Evolutionary conservation across 1,140 invertebrate genomes (phyloP).

Genomic region (Lepidurus apus): DNA sequence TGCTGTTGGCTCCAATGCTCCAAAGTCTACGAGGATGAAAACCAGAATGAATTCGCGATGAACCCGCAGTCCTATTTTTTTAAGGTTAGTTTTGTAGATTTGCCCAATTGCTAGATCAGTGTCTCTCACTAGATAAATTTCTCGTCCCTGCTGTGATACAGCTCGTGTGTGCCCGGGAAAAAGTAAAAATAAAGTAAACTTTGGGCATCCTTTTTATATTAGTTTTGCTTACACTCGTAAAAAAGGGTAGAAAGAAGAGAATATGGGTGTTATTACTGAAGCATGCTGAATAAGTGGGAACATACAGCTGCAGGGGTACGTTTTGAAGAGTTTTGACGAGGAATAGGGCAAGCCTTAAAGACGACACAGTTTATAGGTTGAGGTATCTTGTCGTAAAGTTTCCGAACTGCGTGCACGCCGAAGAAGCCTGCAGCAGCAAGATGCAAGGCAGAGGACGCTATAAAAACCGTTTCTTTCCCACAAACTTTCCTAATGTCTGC

Average conservation of each 20-base stretch:
- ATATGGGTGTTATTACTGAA: not conserved
- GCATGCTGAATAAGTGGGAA: not conserved
- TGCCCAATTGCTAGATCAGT: not conserved
- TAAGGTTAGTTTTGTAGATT: not conserved
- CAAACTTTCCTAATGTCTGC: slow-evolving; percentile 9
- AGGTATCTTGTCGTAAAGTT: slow-evolving; percentile 7
- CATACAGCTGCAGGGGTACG: not conserved
- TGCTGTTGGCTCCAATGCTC: not conserved
- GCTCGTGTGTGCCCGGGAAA: not conserved
- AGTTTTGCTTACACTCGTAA: not conserved
- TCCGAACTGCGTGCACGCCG: not conserved
- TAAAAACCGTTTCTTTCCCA: not conserved
- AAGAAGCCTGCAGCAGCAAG: not conserved
- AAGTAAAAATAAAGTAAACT: not conserved
- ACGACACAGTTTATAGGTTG: slow-evolving; percentile 5
- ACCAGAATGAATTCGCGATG: not conserved
- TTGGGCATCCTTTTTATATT: too few species aligned
- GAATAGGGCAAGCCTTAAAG: not conserved
- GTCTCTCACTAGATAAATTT: slow-evolving; percentile 10
- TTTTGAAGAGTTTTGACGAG: not conserved
- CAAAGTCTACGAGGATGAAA: not conserved
- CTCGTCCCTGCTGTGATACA: not conserved
- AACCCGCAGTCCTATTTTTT: not conserved
- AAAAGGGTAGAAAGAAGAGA: not conserved
- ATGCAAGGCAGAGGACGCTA: slow-evolving; percentile 7